These are phyloP conservation scores for Urocynchramus pylzowi DNA, from an alignment of 2,113 vertebrate species.

Conservation along the genomic window DNA sequence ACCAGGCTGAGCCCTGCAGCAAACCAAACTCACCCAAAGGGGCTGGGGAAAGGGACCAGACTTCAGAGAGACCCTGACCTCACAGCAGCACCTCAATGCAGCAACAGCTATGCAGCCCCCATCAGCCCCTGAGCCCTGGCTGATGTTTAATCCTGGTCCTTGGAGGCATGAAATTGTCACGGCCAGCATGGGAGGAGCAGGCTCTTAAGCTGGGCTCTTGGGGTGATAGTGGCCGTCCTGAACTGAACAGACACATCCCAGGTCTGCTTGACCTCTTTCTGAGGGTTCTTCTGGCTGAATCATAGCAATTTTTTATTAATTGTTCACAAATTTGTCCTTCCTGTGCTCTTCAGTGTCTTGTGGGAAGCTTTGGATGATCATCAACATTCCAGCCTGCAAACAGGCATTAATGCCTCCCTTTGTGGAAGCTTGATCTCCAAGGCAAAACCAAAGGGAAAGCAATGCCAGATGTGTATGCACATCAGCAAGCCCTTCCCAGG, in stretches of 20 bases:
- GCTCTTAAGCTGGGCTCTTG: neutral
- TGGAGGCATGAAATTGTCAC: neutral
- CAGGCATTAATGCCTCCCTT: neutral
- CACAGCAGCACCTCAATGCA: neutral
- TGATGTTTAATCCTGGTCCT: neutral
- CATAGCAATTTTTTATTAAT: neutral
- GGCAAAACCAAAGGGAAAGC: neutral
- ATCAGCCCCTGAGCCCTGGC: neutral
- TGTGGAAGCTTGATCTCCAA: neutral
- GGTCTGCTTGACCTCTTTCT: neutral
- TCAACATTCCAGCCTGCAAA: neutral
- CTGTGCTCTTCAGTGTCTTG: neutral
- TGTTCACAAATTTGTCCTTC: neutral
- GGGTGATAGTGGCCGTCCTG: neutral
- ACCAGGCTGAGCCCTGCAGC: neutral
- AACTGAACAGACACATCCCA: neutral
- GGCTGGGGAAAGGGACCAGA: neutral
- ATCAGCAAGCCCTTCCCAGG: neutral
- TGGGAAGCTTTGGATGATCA: neutral
- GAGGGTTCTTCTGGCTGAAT: neutral
- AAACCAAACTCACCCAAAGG: neutral
- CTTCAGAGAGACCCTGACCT: neutral
- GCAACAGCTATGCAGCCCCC: neutral
- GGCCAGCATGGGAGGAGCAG: neutral
- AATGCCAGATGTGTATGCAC: rapidly evolving